Conservation (phyloP, 2,888 invertebrate genomes). For the Bellardia pandia region DNA sequence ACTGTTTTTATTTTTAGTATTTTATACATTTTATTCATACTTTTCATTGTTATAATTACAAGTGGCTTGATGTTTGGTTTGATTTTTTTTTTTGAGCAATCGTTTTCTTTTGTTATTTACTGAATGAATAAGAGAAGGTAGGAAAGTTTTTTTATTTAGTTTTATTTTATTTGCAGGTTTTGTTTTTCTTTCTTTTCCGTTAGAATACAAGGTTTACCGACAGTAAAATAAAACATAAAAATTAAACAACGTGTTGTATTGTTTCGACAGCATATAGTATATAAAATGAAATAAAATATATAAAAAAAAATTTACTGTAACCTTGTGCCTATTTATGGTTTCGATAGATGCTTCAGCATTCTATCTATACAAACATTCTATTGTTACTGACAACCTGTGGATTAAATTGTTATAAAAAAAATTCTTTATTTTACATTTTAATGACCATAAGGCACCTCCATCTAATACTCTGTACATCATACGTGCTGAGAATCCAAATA, state of each 20-base stretch:
- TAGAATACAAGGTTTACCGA: slow-evolving; percentile 23
- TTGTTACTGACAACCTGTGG: slow-evolving; percentile 30
- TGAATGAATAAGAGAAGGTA: background rate
- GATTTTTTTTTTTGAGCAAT: slow-evolving; percentile 34
- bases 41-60: slow-evolving; percentile 38
- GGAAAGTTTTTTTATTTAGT: slow-evolving; percentile 4
- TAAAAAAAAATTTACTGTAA: slow-evolving; percentile 33
- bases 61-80: slow-evolving; percentile 19
- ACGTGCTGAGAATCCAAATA: slow-evolving; percentile 5
- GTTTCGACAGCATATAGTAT: background rate
- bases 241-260: slow-evolving; percentile 14
- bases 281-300: background rate
- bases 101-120: slow-evolving; percentile 39
- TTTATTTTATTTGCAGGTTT: background rate
- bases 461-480: background rate
- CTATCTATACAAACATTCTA: background rate
- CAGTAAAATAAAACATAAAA: slow-evolving; percentile 21
- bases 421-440: slow-evolving; percentile 17
- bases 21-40: background rate
- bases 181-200: slow-evolving; percentile 13
- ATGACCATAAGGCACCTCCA: background rate
- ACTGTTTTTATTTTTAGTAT: background rate
- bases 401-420: slow-evolving; percentile 34
- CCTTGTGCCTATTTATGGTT: slow-evolving; percentile 53
- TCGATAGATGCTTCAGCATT: slow-evolving; percentile 21